A percentile compares a stretch with the other conserved stretches of the same genome.
phyloP scores from a whole-genome alignment of 2,113 vertebrate species.

The Bambusicola thoracicus region DNA sequence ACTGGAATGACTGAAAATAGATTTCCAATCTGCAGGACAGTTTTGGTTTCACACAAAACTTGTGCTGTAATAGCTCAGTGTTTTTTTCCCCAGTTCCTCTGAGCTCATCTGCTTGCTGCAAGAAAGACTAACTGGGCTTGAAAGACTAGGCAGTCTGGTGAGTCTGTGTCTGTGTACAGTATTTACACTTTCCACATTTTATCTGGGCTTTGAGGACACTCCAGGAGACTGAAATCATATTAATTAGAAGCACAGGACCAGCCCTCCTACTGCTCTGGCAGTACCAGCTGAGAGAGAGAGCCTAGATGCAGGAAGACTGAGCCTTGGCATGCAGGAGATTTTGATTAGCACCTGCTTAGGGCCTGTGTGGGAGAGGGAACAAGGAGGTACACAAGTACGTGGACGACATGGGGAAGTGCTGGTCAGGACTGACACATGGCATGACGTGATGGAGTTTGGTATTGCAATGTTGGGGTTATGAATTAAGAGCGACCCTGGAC shows the following conservation, averaged over 20 bases:
- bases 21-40: conserved; percentile 60
- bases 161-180: conserved; percentile 33
- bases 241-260: conserved; percentile 53
- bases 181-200: conserved; percentile 63
- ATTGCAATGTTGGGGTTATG: rapidly evolving
- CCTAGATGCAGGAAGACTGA: neutral
- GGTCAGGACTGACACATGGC: rapidly evolving
- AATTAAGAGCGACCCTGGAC: neutral
- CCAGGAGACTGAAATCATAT: conserved; percentile 17
- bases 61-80: conserved; percentile 23
- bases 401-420: neutral
- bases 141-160: conserved; percentile 37
- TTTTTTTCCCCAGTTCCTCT: conserved; percentile 13
- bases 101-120: conserved; percentile 47
- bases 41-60: conserved; percentile 59
- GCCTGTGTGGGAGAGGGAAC: neutral
- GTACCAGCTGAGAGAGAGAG: neutral
- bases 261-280: conserved; percentile 12
- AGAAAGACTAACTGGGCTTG: conserved; percentile 51
- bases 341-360: neutral
- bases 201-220: conserved; percentile 36
- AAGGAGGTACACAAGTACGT: neutral
- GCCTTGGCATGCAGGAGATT: neutral
- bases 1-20: conserved; percentile 59
- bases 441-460: neutral